Percentiles rank a stretch among this genome's conserved stretches.
Conservation (phyloP, 2,888 invertebrate species). For the Thysanoteuthis rhombus region DNA sequence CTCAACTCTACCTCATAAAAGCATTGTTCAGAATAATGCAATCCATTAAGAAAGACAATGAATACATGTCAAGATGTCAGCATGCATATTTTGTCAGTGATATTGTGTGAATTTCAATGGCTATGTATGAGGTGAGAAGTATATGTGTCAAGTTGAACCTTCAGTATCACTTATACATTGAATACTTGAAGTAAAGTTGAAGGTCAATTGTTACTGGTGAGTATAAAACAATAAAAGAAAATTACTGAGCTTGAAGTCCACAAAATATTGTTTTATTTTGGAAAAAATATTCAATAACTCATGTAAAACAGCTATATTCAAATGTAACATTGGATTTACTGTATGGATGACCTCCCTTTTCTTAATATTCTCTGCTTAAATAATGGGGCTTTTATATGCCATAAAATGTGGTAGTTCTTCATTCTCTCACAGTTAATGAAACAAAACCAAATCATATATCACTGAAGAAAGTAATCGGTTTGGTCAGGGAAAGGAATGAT, state of each 20-base stretch:
- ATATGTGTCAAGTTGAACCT: neutral
- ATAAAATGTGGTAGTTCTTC: no score
- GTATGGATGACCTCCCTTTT: no score
- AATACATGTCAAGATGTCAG: neutral
- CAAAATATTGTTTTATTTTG: neutral
- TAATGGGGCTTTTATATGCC: no score
- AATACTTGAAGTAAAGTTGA: neutral
- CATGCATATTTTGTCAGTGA: neutral
- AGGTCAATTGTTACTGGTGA: neutral
- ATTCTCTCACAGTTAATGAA: neutral
- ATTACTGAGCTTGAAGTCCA: neutral
- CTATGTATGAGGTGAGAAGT: neutral
- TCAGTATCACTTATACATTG: neutral
- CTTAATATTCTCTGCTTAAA: no score
- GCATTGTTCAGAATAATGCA: conserved; percentile 12
- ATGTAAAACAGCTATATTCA: neutral
- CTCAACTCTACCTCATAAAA: neutral
- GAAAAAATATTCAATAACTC: neutral
- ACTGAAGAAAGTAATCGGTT: neutral
- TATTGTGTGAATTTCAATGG: neutral
- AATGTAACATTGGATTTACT: neutral
- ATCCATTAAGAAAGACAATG: neutral
- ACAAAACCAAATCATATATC: neutral
- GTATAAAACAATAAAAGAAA: neutral
- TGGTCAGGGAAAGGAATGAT: neutral